These are phyloP conservation scores for Bombyx mandarina DNA, from an alignment of 1,140 invertebrate species.

Conservation along the genomic window DNA sequence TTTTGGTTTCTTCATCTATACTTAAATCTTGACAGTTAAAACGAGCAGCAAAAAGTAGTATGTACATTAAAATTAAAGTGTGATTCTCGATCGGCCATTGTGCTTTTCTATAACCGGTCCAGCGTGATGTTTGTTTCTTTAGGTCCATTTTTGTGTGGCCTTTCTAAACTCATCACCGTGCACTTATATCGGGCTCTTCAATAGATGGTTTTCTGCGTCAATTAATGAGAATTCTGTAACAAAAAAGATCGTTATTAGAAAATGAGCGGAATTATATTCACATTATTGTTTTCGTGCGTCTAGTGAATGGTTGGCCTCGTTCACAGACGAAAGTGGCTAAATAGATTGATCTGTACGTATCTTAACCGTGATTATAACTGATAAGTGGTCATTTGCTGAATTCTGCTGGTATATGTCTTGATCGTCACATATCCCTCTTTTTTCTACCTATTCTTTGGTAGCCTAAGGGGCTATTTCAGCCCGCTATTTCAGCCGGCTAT, in stretches of 20 bases:
- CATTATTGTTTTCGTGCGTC: background rate
- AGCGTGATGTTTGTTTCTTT: constrained; percentile 19
- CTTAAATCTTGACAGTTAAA: constrained; percentile 20
- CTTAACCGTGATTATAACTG: too few species aligned
- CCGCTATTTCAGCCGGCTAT: too few species aligned
- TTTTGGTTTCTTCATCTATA: constrained; percentile 22
- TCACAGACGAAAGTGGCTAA: background rate
- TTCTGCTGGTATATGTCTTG: too few species aligned
- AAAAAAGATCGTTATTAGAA: constrained; percentile 4
- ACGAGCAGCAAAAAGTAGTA: constrained; percentile 31
- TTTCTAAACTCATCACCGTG: constrained; percentile 15
- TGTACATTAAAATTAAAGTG: constrained; percentile 37
- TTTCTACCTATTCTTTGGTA: too few species aligned
- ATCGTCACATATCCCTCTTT: too few species aligned
- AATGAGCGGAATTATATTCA: background rate
- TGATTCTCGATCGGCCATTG: constrained; percentile 40
- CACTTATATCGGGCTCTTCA: background rate
- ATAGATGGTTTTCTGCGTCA: background rate
- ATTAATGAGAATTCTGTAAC: constrained; percentile 5
- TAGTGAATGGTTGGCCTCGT: background rate
- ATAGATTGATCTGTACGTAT: too few species aligned
- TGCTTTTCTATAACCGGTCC: constrained; percentile 17
- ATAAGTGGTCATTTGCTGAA: too few species aligned
- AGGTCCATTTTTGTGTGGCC: constrained; percentile 35
- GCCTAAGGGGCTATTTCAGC: too few species aligned